Base-by-base conservation (phyloP, 37 sponge, comb jelly and placozoan genomes). In the Trichoplax adhaerens region DNA sequence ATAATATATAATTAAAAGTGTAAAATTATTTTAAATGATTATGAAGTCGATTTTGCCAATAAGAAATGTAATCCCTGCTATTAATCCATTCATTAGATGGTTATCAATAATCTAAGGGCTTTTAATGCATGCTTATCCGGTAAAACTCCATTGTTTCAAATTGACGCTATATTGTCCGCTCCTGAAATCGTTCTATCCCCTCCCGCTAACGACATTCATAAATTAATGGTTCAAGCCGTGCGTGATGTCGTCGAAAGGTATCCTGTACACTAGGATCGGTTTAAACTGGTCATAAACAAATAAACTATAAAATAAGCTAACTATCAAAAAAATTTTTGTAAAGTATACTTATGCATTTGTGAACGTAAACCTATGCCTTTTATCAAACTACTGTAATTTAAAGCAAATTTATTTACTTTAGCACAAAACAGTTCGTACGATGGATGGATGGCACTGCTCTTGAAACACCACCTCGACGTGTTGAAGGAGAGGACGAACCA, bases 371-470 rank as follows among this genome's bases (percentile, higher is more conserved):
- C 10, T 66, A 57, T 8, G 48, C 56, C 49, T 69, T 29, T 69
- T 29, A 4, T 10, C 70, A 12, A 56, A 69, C 3, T 29, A 69
- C 54, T 3, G 70, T 69, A 10, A 5, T 5, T 50, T 10, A 10
- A 5, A 65, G 58, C 7, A 55, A 3, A 4, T 72, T 6, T 8
- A 1, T 58, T 4, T 46, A 48, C 52, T 29, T 29, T 65, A 87
- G 90, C 55, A 89, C 90, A 48, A 89, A 81, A 77, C 74, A 76
- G 74, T 97, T 97, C 66, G 70, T 76, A 65, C 82, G 99, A 0
- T 97, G 99, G 99, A 71, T 81, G 87, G 59, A 82, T 66, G 99
- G 99, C 47, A 87, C 99, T 4, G 91, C 93, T 63, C 64, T 84
- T 4, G 94, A 92, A 71, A 81, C 88, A 3, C 78, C 80, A 48